Base-by-base conservation (phyloP, 1,140 invertebrate genomes). In the Copidosoma floridanum region DNA sequence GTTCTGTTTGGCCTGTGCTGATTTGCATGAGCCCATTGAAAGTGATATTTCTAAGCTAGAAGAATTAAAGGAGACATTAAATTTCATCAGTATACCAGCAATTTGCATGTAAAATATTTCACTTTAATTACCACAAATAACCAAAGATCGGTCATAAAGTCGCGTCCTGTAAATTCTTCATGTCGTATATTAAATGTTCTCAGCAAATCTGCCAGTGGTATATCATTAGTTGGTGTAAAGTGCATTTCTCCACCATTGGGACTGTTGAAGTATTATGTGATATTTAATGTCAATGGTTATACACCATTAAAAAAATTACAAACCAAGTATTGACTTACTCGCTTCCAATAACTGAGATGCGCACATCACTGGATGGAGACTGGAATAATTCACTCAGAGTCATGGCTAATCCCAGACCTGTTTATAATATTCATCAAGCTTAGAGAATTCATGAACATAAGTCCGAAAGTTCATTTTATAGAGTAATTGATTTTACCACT, bases 101-200 rank as follows among this genome's bases (percentile, higher is more conserved):
- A 23, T 32, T 21, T 11, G 2, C 23, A 41, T 54, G 26, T 54
- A 24, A 1, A 4, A 18, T 29, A 29, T 26, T 32, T 3, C 12
- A 18, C 38, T 40, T 20, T 50, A 24, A 2, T 70, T 70, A 76
- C 74, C 51, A 73, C 32, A 24, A 68, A 27, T 55, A 68, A 2
- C 24, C 55, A 55, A 14, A 77, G 46, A 55, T 73, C 64, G 2
- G 65, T 21, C 18, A 75, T 44, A 2, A 77, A 70, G 24, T 67
- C 68, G 21, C 51, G 65, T 29, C 60, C 62, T 48, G 50, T 24
- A 12, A 37, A 43, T 23, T 63, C 54, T 3, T 52, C 48, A 5
- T 57, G 2, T 12, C 23, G 29, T 2, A 18, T 1, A n/a, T 53
- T 46, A 11, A 37, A 16, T 12, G 26, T n/a, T 20, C 60, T 43